phyloP scores from a whole-genome alignment of 1,140 invertebrate species.

The Asbolus verrucosus region DNA sequence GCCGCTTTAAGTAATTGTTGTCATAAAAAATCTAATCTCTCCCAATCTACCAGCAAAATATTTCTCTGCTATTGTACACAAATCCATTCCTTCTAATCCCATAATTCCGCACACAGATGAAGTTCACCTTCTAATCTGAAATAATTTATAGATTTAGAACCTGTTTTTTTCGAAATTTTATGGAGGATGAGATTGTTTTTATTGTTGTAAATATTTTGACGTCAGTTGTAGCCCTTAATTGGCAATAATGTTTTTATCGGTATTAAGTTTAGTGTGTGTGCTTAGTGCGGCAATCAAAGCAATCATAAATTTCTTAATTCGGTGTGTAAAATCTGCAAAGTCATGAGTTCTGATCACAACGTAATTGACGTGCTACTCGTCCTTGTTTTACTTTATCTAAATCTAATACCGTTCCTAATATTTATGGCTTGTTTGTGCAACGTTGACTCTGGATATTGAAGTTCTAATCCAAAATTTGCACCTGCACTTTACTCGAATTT shows the following conservation, averaged over 20 bases:
- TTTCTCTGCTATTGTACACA: neutral
- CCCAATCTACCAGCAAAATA: neutral
- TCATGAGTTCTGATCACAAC: neutral
- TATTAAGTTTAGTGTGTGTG: neutral
- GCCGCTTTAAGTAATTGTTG: conserved; percentile 13
- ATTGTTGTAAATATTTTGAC: conserved; percentile 26
- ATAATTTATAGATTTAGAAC: conserved; percentile 3
- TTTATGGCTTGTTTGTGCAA: too few relatives aligned
- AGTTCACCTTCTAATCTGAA: conserved; percentile 10
- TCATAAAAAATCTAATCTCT: conserved; percentile 5
- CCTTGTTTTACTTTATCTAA: too few relatives aligned
- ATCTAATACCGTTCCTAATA: too few relatives aligned
- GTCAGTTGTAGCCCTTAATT: conserved; percentile 7
- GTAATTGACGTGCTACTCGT: too few relatives aligned
- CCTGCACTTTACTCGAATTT: too few relatives aligned
- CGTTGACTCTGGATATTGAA: too few relatives aligned
- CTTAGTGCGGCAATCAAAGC: conserved; percentile 16
- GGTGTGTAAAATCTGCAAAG: neutral
- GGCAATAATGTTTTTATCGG: neutral
- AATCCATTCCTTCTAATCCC: neutral
- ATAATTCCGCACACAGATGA: neutral
- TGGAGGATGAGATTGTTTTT: conserved; percentile 10
- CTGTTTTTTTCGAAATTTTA: conserved; percentile 22
- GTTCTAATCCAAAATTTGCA: too few relatives aligned
- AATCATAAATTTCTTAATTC: conserved; percentile 4